These are phyloP conservation scores for Heliopora coerulea DNA, from an alignment of 92 coral and sea anemone genomes.

Conservation along the genomic window DNA sequence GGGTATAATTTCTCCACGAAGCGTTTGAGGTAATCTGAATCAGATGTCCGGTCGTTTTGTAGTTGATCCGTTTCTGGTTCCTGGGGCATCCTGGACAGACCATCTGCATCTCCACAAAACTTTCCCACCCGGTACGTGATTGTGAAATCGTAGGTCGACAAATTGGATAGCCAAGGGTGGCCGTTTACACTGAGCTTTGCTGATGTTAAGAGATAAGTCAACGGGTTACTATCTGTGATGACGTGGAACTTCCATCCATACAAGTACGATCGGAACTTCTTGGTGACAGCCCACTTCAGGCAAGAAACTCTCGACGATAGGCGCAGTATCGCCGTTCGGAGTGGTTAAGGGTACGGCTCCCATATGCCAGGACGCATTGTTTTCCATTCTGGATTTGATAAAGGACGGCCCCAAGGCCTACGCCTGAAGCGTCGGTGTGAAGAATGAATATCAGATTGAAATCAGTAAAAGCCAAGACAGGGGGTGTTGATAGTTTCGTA, in stretches of 20 bases:
- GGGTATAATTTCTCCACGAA: constrained; percentile 30
- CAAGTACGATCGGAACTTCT: constrained; percentile 43
- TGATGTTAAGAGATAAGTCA: constrained; percentile 47
- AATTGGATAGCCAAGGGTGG: constrained; percentile 46
- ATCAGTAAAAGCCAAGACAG: constrained; percentile 53
- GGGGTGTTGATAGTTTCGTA: constrained; percentile 41
- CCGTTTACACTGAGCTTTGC: constrained; percentile 47
- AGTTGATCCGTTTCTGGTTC: constrained; percentile 10
- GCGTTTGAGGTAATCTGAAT: background rate
- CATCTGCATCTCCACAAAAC: constrained; percentile 46
- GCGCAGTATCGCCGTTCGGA: constrained; percentile 25
- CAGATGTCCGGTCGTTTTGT: constrained; percentile 8
- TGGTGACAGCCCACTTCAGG: constrained; percentile 53
- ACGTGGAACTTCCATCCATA: constrained; percentile 18
- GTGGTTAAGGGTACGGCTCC: constrained; percentile 30
- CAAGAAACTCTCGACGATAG: constrained; percentile 55
- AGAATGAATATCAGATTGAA: no score
- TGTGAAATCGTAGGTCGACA: constrained; percentile 50
- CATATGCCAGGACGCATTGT: constrained; percentile 42
- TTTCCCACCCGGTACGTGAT: constrained; percentile 48
- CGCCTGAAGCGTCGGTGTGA: constrained; percentile 56
- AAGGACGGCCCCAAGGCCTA: constrained; percentile 49
- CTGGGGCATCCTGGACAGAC: constrained; percentile 45
- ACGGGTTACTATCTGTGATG: constrained; percentile 48
- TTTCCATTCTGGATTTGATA: constrained; percentile 23